Evolutionary conservation across 92 coral and sea anemone genomes (phyloP), one percentile per base, ranked within the genome.

Genomic region (Siderastrea radians): DNA sequence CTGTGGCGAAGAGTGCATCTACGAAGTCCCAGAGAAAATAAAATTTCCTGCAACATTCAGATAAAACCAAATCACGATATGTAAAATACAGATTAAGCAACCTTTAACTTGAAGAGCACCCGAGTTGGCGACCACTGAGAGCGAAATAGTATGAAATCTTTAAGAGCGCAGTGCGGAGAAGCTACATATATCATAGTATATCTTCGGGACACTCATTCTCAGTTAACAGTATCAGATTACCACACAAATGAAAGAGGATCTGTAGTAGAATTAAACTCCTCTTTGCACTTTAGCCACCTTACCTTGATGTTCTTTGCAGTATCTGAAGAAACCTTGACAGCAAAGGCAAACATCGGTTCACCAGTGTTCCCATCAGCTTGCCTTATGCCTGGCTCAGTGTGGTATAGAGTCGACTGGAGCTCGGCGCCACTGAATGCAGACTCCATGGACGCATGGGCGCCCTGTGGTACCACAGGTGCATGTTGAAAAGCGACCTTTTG

Each of bases 351-450:
- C 99, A 98, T 96, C 8, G 98, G 96, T 74, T 94, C 98, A 62
- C 90, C 91, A 19, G 85, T 83, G 43, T 74, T 78, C 7, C 93
- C 87, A 57, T 80, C 84, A 26, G 64, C 62, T 38, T 87, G 90
- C 78, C 85, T 92, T 75, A 95, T 74, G 43, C 99, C 98, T 49
- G 86, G 82, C 54, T 98, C 99, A 17, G 95, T 91, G 64, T 91
- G 96, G 83, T 94, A 92, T 66, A 98, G 70, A 53, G 99, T 98
- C 59, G 94, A 93, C 92, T 94, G 96, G 72, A 98, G 90, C 85
- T 94, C 96, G n/a, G 98, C 99, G 12, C 96, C 94, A 26, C 94
- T 89, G 86, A 98, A 98, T 1, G 96, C 97, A 7, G 98, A 90
- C 85, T 95, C 96, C 95, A 96, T 92, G 68, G 93, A 84, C 75